Evolutionary conservation across 2,113 vertebrate species (phyloP).

Genomic region (Cololabis saira): DNA sequence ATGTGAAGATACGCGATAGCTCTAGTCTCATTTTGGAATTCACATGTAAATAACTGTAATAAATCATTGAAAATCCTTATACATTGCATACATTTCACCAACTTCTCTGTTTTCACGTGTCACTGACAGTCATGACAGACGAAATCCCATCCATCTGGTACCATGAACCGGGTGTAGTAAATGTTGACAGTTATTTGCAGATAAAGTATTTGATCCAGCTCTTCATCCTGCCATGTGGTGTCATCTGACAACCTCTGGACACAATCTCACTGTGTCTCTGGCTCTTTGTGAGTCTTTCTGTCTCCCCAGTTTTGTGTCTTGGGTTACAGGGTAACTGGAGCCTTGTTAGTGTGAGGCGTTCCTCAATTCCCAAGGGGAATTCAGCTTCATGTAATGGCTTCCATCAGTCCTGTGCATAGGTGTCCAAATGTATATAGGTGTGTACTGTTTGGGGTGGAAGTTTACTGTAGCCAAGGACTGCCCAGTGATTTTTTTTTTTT

Average conservation of each 20-base stretch:
- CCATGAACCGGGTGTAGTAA: slow-evolving; percentile 35
- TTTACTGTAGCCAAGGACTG: slow-evolving; percentile 17
- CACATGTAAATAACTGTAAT: slow-evolving; percentile 34
- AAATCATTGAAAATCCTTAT: slow-evolving; percentile 12
- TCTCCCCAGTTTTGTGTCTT: slow-evolving; percentile 63
- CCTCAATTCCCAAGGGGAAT: slow-evolving; percentile 73
- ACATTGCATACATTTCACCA: slow-evolving; percentile 32
- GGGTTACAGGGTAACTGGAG: slow-evolving; percentile 77
- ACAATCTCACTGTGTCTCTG: slow-evolving; percentile 36
- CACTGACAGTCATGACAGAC: slow-evolving; percentile 26
- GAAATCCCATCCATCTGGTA: slow-evolving; percentile 47
- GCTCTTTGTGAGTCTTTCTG: slow-evolving; percentile 46
- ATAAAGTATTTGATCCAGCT: slow-evolving; percentile 48
- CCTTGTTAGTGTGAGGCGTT: slow-evolving; percentile 72
- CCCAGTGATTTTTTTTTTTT: slow-evolving; percentile 34
- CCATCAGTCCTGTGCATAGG: slow-evolving; percentile 70
- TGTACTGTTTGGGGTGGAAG: slow-evolving; percentile 39
- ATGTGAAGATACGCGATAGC: slow-evolving; percentile 14
- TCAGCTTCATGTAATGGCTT: slow-evolving; percentile 76
- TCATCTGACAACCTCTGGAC: slow-evolving; percentile 44
- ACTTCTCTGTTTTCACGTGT: slow-evolving; percentile 16
- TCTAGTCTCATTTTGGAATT: slow-evolving; percentile 5
- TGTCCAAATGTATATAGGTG: slow-evolving; percentile 23
- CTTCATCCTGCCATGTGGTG: slow-evolving; percentile 43
- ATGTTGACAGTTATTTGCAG: slow-evolving; percentile 63